A percentile compares a stretch with the other conserved stretches of the same genome.
phyloP scores from a whole-genome alignment of 2,113 vertebrate genomes.

The Syngnathus typhle region DNA sequence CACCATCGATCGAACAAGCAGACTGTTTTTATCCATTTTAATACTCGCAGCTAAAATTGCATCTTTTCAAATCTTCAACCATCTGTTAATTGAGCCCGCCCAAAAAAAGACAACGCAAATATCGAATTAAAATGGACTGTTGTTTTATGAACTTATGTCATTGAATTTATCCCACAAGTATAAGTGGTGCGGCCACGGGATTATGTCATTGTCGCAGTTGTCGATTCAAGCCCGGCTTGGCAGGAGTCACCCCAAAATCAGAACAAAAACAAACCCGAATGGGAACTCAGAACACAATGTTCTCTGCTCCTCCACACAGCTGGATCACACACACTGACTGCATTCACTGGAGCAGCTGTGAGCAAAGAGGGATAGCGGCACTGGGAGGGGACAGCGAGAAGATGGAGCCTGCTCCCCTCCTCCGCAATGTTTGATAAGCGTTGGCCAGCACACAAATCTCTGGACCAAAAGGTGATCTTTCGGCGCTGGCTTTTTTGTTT shows the following conservation, averaged over 20 bases:
- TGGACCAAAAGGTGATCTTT: constrained; percentile 20
- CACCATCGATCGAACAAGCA: neutral
- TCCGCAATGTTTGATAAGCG: constrained; percentile 31
- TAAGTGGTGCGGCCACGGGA: constrained; percentile 15
- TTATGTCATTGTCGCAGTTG: constrained; percentile 49
- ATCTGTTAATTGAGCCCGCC: neutral
- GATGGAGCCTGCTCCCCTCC: constrained; percentile 20
- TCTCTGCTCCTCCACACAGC: constrained; percentile 57
- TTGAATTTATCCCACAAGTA: neutral
- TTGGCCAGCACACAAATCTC: constrained; percentile 2
- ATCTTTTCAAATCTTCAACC: too few relatives aligned
- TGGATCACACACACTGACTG: constrained; percentile 50
- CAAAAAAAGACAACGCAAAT: neutral
- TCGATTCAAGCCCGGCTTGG: constrained; percentile 30
- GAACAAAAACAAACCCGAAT: constrained; percentile 29
- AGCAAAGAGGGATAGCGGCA: constrained; percentile 34
- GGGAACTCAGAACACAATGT: constrained; percentile 63
- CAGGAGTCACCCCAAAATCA: constrained; percentile 28
- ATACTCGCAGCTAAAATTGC: neutral
- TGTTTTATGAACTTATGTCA: neutral
- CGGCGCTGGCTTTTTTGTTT: neutral
- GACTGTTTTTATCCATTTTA: neutral
- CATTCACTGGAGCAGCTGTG: constrained; percentile 50
- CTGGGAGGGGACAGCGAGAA: constrained; percentile 31
- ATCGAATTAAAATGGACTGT: neutral